Conservation (phyloP, 1,140 invertebrate species). For the Tetramorium alpestre region DNA sequence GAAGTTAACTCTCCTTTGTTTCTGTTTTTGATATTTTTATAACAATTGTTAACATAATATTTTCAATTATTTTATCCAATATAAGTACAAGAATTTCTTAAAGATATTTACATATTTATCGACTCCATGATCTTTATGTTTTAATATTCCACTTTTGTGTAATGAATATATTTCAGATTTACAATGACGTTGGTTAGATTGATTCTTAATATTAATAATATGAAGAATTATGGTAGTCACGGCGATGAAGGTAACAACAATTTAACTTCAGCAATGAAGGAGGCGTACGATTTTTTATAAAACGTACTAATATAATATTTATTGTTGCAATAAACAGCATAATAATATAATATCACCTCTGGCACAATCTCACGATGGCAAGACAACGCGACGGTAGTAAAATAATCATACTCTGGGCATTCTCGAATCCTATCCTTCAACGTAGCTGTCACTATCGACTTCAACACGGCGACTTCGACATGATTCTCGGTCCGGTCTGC, state of each 20-base stretch:
- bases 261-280: slow-evolving; percentile 25
- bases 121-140: neutral
- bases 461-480: neutral
- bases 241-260: neutral
- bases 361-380: slow-evolving; percentile 86
- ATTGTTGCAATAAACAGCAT: slow-evolving; percentile 86
- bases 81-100: neutral
- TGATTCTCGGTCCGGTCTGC: neutral
- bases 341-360: slow-evolving; percentile 87
- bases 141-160: neutral
- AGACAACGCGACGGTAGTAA: slow-evolving; percentile 83
- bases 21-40: neutral
- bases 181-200: neutral
- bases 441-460: neutral
- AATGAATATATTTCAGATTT: neutral
- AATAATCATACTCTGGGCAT: slow-evolving; percentile 68
- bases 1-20: neutral
- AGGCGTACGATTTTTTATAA: slow-evolving; percentile 81
- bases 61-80: neutral
- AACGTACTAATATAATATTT: slow-evolving; percentile 87
- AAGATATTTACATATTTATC: neutral
- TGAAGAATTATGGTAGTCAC: neutral
- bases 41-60: neutral
- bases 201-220: slow-evolving; percentile 1
- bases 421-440: slow-evolving; percentile 55